Base-by-base conservation (phyloP, 2,113 vertebrate species). In the Craseonycteris thonglongyai region DNA sequence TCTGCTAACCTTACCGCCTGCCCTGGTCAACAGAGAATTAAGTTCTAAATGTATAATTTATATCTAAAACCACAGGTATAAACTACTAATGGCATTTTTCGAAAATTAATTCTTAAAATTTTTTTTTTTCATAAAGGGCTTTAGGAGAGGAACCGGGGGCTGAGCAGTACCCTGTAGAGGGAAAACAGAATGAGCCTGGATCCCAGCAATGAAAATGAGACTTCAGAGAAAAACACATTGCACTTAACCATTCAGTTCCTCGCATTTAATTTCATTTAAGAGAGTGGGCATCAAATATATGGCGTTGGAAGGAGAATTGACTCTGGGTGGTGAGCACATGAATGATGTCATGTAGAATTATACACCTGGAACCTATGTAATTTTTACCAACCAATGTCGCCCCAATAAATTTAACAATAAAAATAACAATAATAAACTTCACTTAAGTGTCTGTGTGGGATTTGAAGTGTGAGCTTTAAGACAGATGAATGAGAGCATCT, bases 11-110 rank as follows among this genome's bases (percentile, higher is more conserved):
- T 91, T 89, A 95, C 89, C 71, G 68, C 40, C 33, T 79, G 45
- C 66, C 72, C 30, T 92, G 69, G 95, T 92, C 87, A 96, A 58
- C 75, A 93, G 58, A 30, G 91, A 96, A 94, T 83, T 97, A 89
- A 93, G 86, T 58, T 93, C 61, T 96, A 68, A 83, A 66, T 0
- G 1, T 68, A 14, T 80, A 74, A 69, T 76, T 79, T 80, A 30
- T 47, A 63, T 82, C 19, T 61, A 74, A 83, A 91, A 96, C 45
- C 28, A 65, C 45, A 90, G 72, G 76, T 71, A 93, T 83, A 94
- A 93, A 82, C 7, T 85, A 87, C 82, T 56, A 93, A 79, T 0
- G 4, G 65, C 85, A 83, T 90, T 71, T 19, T 88, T 83, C 51
- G 86, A 75, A 85, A 30, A 72, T 47, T 80, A 66, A 79, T 81